Conservation (phyloP, 1,140 invertebrate species). For the Drosophila arizonae region DNA sequence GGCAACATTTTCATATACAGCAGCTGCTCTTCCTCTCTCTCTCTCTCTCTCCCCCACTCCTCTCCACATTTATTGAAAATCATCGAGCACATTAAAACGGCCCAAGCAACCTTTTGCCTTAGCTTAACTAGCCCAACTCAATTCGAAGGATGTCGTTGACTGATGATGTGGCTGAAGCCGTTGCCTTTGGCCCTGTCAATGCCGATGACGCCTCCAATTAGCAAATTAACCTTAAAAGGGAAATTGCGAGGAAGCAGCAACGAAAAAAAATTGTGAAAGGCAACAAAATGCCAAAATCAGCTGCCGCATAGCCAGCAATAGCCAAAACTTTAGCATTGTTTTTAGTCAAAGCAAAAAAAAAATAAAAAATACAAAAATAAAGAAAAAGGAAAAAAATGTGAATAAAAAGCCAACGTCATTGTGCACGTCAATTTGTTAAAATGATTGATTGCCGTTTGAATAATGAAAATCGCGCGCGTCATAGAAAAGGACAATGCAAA, state of each 20-base stretch:
- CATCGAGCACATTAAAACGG: constrained; percentile 68
- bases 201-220: constrained; percentile 79
- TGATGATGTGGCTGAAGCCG: constrained; percentile 57
- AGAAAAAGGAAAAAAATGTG: constrained; percentile 1
- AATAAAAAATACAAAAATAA: constrained; percentile 11
- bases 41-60: neutral
- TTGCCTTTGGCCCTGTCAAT: constrained; percentile 50
- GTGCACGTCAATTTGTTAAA: constrained; percentile 80
- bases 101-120: constrained; percentile 24
- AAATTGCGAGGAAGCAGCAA: constrained; percentile 30
- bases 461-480: constrained; percentile 75
- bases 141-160: constrained; percentile 64
- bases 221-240: constrained; percentile 73
- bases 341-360: constrained; percentile 45
- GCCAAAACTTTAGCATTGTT: constrained; percentile 69
- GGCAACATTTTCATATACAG: neutral
- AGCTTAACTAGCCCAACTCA: constrained; percentile 61
- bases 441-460: constrained; percentile 80
- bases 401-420: constrained; percentile 73
- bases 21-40: neutral
- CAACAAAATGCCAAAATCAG: constrained; percentile 76
- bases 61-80: constrained; percentile 66
- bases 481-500: constrained; percentile 62
- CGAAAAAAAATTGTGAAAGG: constrained; percentile 31
- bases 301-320: constrained; percentile 50